Percentiles rank a stretch among this genome's conserved stretches.
These are phyloP conservation scores for Drosophila pseudoananassae DNA, from an alignment of 1,140 invertebrate genomes.

Conservation along the genomic window DNA sequence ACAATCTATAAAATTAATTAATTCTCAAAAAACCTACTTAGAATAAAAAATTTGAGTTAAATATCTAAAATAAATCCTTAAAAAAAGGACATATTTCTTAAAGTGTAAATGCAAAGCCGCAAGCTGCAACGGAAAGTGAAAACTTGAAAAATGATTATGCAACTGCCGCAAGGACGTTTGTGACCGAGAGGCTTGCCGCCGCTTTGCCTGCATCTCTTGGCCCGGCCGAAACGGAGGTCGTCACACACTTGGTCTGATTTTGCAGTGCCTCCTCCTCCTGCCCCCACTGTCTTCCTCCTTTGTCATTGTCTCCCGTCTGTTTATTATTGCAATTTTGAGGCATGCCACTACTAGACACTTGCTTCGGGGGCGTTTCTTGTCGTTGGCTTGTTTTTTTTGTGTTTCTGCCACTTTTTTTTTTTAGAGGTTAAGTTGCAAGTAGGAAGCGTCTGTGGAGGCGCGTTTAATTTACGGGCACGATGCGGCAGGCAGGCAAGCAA, in stretches of 20 bases:
- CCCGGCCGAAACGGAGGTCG: constrained; percentile 60
- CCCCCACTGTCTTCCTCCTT: constrained; percentile 3
- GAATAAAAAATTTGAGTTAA: not conserved
- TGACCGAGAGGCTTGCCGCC: constrained; percentile 60
- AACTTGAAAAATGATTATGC: constrained; percentile 79
- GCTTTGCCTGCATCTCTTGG: constrained; percentile 19
- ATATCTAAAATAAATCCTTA: not conserved
- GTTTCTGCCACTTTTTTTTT: constrained; percentile 46
- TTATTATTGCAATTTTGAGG: constrained; percentile 67
- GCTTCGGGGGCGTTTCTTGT: constrained; percentile 66
- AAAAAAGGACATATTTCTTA: not conserved
- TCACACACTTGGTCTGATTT: constrained; percentile 79
- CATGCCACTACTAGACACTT: constrained; percentile 54
- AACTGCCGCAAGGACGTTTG: constrained; percentile 80
- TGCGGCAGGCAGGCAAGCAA: constrained; percentile 51
- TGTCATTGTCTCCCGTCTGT: constrained; percentile 19
- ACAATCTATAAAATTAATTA: too few species aligned
- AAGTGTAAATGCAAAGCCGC: constrained; percentile 27
- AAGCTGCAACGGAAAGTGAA: constrained; percentile 63
- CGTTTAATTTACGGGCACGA: constrained; percentile 71
- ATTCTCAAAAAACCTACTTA: too few species aligned
- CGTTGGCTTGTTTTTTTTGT: constrained; percentile 9
- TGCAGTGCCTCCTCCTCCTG: constrained; percentile 19
- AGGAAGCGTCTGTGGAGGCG: constrained; percentile 73
- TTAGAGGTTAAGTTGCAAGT: constrained; percentile 76